These are phyloP conservation scores for Prosopocoilus inquinatus DNA, from an alignment of 2,888 invertebrate genomes.

Conservation along the genomic window DNA sequence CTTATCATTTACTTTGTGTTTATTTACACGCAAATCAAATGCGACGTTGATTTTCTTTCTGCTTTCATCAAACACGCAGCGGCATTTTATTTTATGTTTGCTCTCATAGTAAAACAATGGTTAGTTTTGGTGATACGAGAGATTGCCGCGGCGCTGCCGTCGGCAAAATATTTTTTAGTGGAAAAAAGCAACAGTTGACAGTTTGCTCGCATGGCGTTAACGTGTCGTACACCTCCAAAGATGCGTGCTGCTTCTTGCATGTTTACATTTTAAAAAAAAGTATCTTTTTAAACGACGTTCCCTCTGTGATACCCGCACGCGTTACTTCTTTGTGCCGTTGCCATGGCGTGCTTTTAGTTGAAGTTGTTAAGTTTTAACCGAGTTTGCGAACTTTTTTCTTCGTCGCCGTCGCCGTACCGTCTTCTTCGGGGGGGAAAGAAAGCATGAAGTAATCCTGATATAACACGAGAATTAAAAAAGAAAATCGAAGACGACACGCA, in stretches of 20 bases:
- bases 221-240: background rate
- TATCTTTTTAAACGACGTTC: no score
- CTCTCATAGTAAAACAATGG: no score
- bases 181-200: constrained; percentile 43
- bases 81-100: no score
- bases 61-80: background rate
- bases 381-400: background rate
- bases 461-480: background rate
- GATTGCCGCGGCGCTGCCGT: constrained; percentile 22
- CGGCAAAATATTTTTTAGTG: constrained; percentile 27
- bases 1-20: no score
- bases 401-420: background rate
- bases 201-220: constrained; percentile 25
- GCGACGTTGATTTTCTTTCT: background rate
- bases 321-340: background rate
- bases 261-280: no score
- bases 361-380: background rate
- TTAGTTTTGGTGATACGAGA: no score
- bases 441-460: constrained; percentile 3
- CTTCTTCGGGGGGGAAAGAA: background rate
- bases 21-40: no score
- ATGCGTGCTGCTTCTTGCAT: background rate
- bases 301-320: no score
- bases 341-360: background rate
- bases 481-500: background rate